Conservation (phyloP, 2,888 invertebrate genomes). For the Netelia fuscicornis region DNA sequence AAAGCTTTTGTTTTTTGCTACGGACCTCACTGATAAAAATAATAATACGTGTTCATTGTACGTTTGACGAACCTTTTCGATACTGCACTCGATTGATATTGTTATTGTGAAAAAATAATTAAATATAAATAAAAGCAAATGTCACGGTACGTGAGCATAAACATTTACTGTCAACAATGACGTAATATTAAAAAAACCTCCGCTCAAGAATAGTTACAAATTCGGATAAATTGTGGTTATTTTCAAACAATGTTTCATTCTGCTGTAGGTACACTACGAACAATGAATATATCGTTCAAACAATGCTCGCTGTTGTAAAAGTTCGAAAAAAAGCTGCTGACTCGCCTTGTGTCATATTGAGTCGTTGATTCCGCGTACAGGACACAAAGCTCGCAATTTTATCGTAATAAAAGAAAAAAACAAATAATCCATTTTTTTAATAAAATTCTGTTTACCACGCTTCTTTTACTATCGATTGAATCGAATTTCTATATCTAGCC, state of each 20-base stretch:
- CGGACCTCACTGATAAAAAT: slow-evolving; percentile 1
- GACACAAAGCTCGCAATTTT: background rate
- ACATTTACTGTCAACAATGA: background rate
- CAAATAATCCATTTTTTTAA: background rate
- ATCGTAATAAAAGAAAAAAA: background rate
- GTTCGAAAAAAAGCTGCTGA: background rate
- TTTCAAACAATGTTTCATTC: background rate
- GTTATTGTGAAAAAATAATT: background rate
- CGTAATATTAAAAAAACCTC: background rate
- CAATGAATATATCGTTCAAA: background rate
- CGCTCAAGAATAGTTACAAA: background rate
- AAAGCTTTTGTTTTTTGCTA: slow-evolving; percentile 7
- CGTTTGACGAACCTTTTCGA: slow-evolving; percentile 13
- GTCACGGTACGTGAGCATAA: background rate
- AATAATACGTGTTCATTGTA: slow-evolving; percentile 40
- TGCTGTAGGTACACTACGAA: background rate
- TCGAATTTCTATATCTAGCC: too few species aligned
- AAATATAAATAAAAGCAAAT: background rate
- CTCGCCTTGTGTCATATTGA: background rate
- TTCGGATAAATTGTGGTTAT: background rate
- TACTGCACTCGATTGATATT: slow-evolving; percentile 4
- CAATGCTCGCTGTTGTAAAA: background rate
- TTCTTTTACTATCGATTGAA: too few species aligned
- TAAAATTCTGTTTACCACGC: background rate
- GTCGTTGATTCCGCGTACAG: background rate